Evolutionary conservation across 2,888 invertebrate genomes (phyloP), one percentile per base, ranked within the genome.

Genomic region (Megalurothrips usitatus): DNA sequence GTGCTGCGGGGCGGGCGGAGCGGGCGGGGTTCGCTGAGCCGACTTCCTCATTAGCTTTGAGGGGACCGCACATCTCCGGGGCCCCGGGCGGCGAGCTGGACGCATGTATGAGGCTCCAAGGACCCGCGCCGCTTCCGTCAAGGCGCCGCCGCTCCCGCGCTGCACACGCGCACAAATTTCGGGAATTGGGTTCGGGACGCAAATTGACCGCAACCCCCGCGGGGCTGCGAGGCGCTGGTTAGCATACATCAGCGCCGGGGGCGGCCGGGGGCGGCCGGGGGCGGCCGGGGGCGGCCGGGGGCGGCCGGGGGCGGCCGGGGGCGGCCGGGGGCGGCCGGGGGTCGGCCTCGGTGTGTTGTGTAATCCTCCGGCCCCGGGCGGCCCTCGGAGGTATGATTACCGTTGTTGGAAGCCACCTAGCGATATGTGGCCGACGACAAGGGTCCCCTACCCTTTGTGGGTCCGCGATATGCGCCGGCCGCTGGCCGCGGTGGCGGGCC

Each of bases 11-110:
- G 52, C 52, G 52, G 6, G 52, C 4, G 14, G 52, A 19, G 19
- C 4, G 52, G 14, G 19, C 58, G 58, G 19, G 58, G 14, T 17
- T 17, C 52, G 19, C 23, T 68, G 23, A 26, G 26, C 68, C 68
- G 10, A 75, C 68, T 75, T 75, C 68, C 68, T 75, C 68, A 75
- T 75, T 75, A 75, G 68, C 68, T 75, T 75, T 75, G 68, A 75
- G 68, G 68, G 34, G 34, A 43, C 34, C 34, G 34, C 34, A 43
- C 34, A 43, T 43, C 34, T 43, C 34, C 34, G 34, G 34, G 58
- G 68, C 23, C 23, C 23, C 68, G 8, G 68, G n/a, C 12, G 11
- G 68, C 26, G n/a, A 23, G 12, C 14, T 52, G 52, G 12, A 19
- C 19, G 52, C 23, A 23, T 68, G 68, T 68, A 23, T n/a, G 68